These are phyloP conservation scores for Charaxes varanes DNA, from an alignment of 1,140 invertebrate genomes.

Conservation along the genomic window DNA sequence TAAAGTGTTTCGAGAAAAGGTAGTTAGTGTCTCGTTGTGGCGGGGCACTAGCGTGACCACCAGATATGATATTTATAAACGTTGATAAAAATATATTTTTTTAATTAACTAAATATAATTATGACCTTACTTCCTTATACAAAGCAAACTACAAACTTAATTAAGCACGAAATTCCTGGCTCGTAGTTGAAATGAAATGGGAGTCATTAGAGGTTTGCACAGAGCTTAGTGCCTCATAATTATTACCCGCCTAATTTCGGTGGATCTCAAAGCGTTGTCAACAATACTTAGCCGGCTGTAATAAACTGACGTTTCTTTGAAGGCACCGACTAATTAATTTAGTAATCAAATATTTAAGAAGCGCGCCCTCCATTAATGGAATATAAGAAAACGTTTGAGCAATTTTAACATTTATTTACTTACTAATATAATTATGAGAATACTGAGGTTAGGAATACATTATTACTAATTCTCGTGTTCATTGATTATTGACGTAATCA, in stretches of 20 bases:
- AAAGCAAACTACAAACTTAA: conserved; percentile 5
- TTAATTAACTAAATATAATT: conserved; percentile 2
- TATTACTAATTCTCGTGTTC: too few relatives aligned
- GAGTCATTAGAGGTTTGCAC: conserved; percentile 24
- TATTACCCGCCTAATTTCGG: conserved; percentile 22
- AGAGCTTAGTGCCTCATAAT: conserved; percentile 25
- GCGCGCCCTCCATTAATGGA: not conserved
- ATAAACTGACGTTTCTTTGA: conserved; percentile 18
- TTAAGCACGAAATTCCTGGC: conserved; percentile 11
- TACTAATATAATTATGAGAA: too few relatives aligned
- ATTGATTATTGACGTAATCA: not conserved
- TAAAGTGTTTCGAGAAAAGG: too few relatives aligned
- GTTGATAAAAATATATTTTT: not conserved
- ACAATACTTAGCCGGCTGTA: conserved; percentile 19
- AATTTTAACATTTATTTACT: not conserved
- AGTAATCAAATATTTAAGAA: conserved; percentile 9
- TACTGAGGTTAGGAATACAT: too few relatives aligned
- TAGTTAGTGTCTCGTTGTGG: too few relatives aligned
- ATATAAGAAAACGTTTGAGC: not conserved
- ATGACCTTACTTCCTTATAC: not conserved
- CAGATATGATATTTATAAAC: too few relatives aligned
- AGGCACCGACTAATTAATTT: conserved; percentile 17
- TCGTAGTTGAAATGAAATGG: conserved; percentile 23
- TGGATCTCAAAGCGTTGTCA: conserved; percentile 21
- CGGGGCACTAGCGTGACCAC: too few relatives aligned